A percentile compares a stretch with the other conserved stretches of the same genome.
These are phyloP conservation scores for Poeciliopsis turneri DNA, from an alignment of 2,797 vertebrate species.

Conservation along the genomic window DNA sequence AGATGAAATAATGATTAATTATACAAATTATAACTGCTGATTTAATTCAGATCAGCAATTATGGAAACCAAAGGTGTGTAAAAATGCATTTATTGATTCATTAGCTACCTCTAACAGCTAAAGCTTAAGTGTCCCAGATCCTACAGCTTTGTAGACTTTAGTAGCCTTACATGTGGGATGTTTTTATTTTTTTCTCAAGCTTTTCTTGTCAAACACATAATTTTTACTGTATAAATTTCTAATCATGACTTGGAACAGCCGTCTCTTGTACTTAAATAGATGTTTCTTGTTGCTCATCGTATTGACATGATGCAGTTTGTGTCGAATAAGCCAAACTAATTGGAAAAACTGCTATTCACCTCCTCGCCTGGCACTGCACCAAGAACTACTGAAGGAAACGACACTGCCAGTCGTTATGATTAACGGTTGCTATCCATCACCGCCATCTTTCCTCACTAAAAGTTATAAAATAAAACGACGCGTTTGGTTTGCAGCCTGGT, in stretches of 20 bases:
- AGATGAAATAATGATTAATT: slow-evolving; percentile 4
- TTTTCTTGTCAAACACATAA: not conserved
- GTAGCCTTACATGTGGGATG: not conserved
- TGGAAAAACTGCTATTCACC: no score
- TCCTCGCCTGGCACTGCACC: no score
- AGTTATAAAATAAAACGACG: no score
- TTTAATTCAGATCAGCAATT: not conserved
- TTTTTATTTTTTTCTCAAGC: not conserved
- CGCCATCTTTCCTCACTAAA: no score
- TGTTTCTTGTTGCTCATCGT: not conserved
- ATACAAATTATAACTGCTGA: not conserved
- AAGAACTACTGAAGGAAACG: no score
- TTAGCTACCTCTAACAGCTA: not conserved
- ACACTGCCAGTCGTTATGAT: no score
- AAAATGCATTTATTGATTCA: not conserved
- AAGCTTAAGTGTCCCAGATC: not conserved
- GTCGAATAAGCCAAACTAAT: no score
- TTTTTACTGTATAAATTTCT: not conserved
- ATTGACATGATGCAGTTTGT: no score
- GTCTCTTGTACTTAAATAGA: not conserved
- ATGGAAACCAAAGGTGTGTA: not conserved
- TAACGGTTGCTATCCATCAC: no score
- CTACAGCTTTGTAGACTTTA: not conserved
- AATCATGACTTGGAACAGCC: not conserved
- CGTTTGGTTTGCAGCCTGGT: no score